Conservation (phyloP, 2,797 vertebrate species). For the Crypturellus tataupa region DNA sequence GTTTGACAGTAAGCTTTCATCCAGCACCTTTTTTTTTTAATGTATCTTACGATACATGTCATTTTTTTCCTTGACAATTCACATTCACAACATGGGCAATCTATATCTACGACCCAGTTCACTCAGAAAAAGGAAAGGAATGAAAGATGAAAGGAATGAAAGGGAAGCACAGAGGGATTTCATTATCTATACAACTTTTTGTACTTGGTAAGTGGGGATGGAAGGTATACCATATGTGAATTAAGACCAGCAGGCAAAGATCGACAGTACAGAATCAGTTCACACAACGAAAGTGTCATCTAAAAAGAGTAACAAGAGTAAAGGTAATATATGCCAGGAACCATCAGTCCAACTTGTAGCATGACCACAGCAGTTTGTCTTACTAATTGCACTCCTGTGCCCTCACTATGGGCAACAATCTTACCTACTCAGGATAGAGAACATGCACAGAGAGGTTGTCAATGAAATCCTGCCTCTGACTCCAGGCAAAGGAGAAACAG, state of each 20-base stretch:
- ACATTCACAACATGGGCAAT: constrained; percentile 24
- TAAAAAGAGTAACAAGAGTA: not conserved
- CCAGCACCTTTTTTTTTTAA: not conserved
- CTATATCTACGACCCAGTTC: constrained; percentile 17
- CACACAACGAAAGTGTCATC: constrained; percentile 32
- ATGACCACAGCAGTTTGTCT: not conserved
- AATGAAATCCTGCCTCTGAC: constrained; percentile 73
- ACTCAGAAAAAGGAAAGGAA: constrained; percentile 43
- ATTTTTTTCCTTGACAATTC: constrained; percentile 38
- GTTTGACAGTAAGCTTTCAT: constrained; percentile 40
- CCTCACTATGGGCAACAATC: constrained; percentile 24
- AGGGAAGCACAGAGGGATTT: not conserved
- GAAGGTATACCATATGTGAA: constrained; percentile 21
- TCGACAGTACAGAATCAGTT: constrained; percentile 43
- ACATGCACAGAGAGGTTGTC: constrained; percentile 71
- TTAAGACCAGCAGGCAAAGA: constrained; percentile 51
- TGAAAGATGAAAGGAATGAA: not conserved
- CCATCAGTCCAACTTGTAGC: constrained; percentile 1
- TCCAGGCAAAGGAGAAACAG: constrained; percentile 22
- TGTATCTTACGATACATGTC: constrained; percentile 11
- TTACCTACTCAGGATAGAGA: constrained; percentile 46
- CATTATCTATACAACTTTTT: not conserved
- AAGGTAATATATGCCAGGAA: constrained; percentile 24
- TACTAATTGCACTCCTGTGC: not conserved
- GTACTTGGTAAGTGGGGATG: not conserved